Base-by-base conservation (phyloP, 1,140 invertebrate species). In the Limonius californicus region DNA sequence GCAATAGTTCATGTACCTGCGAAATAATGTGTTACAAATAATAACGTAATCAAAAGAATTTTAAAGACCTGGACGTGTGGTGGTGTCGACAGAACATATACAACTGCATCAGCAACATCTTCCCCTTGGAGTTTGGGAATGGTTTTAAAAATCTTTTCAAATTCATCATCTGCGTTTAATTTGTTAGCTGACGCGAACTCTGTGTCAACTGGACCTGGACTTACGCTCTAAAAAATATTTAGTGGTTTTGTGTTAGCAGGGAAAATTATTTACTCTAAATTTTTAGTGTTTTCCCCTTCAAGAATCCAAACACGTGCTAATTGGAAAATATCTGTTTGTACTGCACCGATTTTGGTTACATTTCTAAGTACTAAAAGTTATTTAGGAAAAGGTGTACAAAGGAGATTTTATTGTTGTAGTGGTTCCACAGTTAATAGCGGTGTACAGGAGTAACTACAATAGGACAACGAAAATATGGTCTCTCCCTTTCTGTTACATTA, bases 71-170 rank as follows among this genome's bases (percentile, higher is more conserved):
- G 77, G 19, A 83, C 80, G 18, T 79, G 73, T 47, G 81, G 69
- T 11, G 81, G 80, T 43, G 79, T 79, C 9, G 78, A 71, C 16
- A 84, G 59, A 0, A 77, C 78, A 65, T 81, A 82, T 1, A 77
- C 43, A 1, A 81, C 77, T 16, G 82, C 78, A 54, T 79, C 71
- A 1, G 81, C 79, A 54, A 84, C 74, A 64, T 84, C 82, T 11
- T 74, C 68, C 0, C 79, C 65, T 58, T 79, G 6, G 4, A 50
- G 14, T 50, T 50, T 18, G 16, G 42, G 18, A 19, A 57, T 58
- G 43, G 14, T 12, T 39, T 9, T n/a, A 14, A 39, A 39, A 39
- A 39, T 2, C n/a, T 39, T 14, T 39, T 39, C 23, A 42, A 3
- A 21, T 57, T 59, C 3, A 57, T 7, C 11, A 30, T 58, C 12